Evolutionary conservation across 2,797 vertebrate species (phyloP).

Genomic region (Thaleichthys pacificus): DNA sequence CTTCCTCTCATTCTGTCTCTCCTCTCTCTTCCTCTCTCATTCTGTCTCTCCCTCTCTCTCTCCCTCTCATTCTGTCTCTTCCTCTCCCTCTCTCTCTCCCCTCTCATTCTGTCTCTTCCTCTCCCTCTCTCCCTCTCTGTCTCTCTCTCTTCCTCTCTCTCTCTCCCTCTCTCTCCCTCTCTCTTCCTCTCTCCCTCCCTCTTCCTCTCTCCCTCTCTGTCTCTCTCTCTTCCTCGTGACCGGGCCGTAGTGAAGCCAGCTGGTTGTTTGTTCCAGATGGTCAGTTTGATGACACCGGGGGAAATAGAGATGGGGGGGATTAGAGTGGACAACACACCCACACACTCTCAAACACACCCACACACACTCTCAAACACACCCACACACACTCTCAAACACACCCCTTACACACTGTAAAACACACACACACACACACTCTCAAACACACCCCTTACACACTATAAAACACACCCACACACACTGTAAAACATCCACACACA

Average conservation of each 20-base stretch:
- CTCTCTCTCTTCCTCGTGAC: not conserved
- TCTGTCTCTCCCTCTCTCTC: conserved; percentile 11
- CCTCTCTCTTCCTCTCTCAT: conserved; percentile 16
- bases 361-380: not conserved
- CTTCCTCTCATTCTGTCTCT: conserved; percentile 4
- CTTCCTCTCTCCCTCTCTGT: not conserved
- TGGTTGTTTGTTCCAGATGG: conserved; percentile 37
- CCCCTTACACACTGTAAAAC: too few relatives aligned
- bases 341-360: not conserved
- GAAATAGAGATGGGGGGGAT: conserved; percentile 16
- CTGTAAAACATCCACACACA: too few relatives aligned
- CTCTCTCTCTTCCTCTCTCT: not conserved
- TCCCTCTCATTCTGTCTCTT: not conserved
- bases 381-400: not conserved
- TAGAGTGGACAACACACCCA: conserved; percentile 5
- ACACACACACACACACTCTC: too few relatives aligned
- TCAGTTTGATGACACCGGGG: conserved; percentile 18
- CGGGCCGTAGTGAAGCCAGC: conserved; percentile 8
- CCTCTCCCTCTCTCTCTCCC: not conserved
- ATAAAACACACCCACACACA: too few relatives aligned
- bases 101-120: not conserved
- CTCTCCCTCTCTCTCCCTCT: not conserved
- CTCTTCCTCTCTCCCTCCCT: not conserved
- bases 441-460: too few relatives aligned
- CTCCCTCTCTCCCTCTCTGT: conserved; percentile 29